Evolutionary conservation across 1,140 invertebrate genomes (phyloP).

Genomic region (Plectrocnemia conspersa): DNA sequence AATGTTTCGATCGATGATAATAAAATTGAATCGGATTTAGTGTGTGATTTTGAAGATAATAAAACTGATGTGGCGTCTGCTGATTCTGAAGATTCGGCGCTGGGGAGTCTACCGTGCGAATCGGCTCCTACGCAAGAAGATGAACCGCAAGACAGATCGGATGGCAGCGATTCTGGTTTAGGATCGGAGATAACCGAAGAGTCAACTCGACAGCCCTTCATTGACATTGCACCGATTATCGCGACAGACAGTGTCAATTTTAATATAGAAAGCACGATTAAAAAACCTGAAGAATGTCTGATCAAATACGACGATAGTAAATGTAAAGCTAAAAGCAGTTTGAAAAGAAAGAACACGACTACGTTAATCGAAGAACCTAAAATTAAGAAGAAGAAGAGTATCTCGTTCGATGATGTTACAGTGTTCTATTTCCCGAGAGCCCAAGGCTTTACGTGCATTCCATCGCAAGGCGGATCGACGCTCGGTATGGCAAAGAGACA

Average conservation of each 20-base stretch:
- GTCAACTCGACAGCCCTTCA: slow-evolving; percentile 25
- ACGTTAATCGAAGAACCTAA: slow-evolving; percentile 36
- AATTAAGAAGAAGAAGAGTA: slow-evolving; percentile 69
- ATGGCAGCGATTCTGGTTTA: slow-evolving; percentile 76
- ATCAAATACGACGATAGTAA: slow-evolving; percentile 5
- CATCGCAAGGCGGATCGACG: slow-evolving; percentile 93
- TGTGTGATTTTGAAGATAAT: slow-evolving; percentile 51
- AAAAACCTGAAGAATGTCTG: slow-evolving; percentile 36
- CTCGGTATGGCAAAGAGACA: slow-evolving; percentile 92
- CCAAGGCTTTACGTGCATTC: slow-evolving; percentile 97
- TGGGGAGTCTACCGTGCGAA: slow-evolving; percentile 48
- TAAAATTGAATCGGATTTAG: slow-evolving; percentile 49
- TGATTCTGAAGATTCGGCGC: slow-evolving; percentile 50
- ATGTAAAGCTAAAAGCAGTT: slow-evolving; percentile 40
- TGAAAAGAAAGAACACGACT: slow-evolving; percentile 34
- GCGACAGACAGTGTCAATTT: slow-evolving; percentile 34
- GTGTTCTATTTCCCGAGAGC: slow-evolving; percentile 93
- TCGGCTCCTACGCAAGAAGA: slow-evolving; percentile 45
- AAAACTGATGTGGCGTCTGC: slow-evolving; percentile 51
- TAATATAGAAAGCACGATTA: slow-evolving; percentile 21
- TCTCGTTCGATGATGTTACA: slow-evolving; percentile 88
- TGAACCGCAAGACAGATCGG: slow-evolving; percentile 55
- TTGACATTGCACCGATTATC: slow-evolving; percentile 5
- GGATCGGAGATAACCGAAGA: slow-evolving; percentile 60
- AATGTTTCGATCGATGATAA: slow-evolving; percentile 46